Conservation (phyloP, 2,888 invertebrate genomes). For the Papilio protenor region DNA sequence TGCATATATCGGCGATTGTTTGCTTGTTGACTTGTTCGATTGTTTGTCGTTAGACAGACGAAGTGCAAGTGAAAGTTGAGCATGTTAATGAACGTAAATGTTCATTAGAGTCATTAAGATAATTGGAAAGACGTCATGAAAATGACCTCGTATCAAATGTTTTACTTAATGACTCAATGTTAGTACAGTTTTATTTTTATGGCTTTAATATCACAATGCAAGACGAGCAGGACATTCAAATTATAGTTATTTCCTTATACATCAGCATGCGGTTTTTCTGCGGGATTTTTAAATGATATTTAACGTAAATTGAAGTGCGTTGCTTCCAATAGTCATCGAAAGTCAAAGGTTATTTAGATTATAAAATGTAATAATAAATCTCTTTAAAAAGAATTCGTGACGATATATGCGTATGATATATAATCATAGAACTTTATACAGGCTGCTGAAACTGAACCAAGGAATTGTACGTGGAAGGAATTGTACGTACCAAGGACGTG, state of each 20-base stretch:
- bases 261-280: background rate
- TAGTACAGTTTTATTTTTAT: conserved; percentile 1
- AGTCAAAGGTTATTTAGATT: background rate
- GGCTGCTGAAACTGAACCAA: too few species aligned
- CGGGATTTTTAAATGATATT: conserved; percentile 12
- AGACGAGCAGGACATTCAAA: background rate
- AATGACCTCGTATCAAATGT: conserved; percentile 24
- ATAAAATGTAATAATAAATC: background rate
- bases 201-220: background rate
- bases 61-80: conserved; percentile 35
- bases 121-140: conserved; percentile 40
- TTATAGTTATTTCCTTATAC: conserved; percentile 10
- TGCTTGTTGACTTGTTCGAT: background rate
- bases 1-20: background rate
- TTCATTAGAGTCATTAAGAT: conserved; percentile 38
- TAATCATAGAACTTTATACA: too few species aligned
- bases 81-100: conserved; percentile 36
- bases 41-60: conserved; percentile 3
- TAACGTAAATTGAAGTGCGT: background rate
- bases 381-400: background rate
- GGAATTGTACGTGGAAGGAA: too few species aligned
- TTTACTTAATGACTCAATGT: conserved; percentile 22
- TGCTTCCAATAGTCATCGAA: background rate
- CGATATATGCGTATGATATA: too few species aligned
- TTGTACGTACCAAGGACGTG: too few species aligned